Evolutionary conservation across 2,113 vertebrate species (phyloP), one percentile per base, ranked within the genome.

Genomic region (Lophochroa leadbeateri): DNA sequence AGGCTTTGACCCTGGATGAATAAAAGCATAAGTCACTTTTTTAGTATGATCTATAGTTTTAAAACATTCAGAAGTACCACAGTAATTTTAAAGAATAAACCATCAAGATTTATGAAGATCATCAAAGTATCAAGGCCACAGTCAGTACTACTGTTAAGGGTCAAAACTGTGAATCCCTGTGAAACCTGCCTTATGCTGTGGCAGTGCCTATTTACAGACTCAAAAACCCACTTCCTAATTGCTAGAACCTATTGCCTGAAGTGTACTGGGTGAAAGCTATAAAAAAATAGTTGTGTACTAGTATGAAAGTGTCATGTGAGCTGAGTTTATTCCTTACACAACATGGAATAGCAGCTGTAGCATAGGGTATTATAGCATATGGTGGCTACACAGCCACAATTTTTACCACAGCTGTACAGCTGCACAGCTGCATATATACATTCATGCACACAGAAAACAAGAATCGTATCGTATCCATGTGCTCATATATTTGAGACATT

Each of bases 401-500:
- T 70, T 67, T 78, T 61, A 33, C 43, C 39, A 24, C 7, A 55
- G 33, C 33, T 84, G 16, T 55, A 37, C 20, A 69, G 77, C 61
- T 68, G 31, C 9, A 8, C 20, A 69, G 77, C 67, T 68, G 37
- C 8, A 8, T 33, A 5, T 46, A 11, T 18, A 15, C 29, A 5
- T n/a, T 19, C 39, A 49, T 13, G 16, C 13, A 35, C 1, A 2
- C 72, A 84, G n/a, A 7, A 35, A 25, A 58, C 78, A 47, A 63
- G 2, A 0, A 14, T 4, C 5, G 5, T 39, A 24, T 6, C 21
- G 2, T 50, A 25, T 49, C 69, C 35, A 63, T 7, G 3, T 44
- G 35, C 23, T 69, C 1, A 0, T 57, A 4, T 60, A 44, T 75
- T 90, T 49, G 55, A 89, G 33, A 9, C 3, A 4, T 75, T 89